Evolutionary conservation across 2,888 invertebrate genomes (phyloP).

Genomic region (Tenthredo scrophulariae): DNA sequence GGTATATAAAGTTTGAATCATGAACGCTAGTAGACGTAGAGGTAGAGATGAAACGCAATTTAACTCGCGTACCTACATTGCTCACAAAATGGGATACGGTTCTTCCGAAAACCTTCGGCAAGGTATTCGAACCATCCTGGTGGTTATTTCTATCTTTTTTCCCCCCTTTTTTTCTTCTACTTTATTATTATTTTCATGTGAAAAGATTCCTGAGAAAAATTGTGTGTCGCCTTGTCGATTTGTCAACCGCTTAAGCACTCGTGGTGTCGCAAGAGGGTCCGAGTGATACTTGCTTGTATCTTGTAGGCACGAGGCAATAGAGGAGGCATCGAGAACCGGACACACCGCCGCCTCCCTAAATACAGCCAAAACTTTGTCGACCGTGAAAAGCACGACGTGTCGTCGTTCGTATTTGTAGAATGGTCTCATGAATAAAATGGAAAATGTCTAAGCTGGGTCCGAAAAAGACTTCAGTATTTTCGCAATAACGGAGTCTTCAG

Average conservation of each 20-base stretch:
- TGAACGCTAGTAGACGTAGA: not conserved
- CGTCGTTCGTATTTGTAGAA: constrained; percentile 24
- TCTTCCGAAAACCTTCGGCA: constrained; percentile 1
- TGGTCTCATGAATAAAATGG: constrained; percentile 27
- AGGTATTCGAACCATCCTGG: constrained; percentile 12
- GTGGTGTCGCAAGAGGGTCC: constrained; percentile 50
- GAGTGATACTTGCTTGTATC: constrained; percentile 31
- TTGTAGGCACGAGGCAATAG: constrained; percentile 7
- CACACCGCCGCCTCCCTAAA: constrained; percentile 34
- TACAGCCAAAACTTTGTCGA: constrained; percentile 34
- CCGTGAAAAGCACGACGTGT: constrained; percentile 35
- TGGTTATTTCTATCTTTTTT: not conserved
- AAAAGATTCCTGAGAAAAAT: constrained; percentile 51
- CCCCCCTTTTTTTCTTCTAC: not conserved
- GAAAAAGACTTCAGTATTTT: not conserved
- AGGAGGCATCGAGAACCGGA: constrained; percentile 29
- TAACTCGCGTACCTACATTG: constrained; percentile 1
- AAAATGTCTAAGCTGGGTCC: not conserved
- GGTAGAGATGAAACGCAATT: constrained; percentile 18
- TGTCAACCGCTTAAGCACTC: constrained; percentile 51
- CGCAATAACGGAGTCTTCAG: not conserved
- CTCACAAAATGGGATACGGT: constrained; percentile 2
- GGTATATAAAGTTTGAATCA: not conserved
- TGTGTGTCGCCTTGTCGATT: constrained; percentile 50
- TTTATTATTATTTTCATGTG: constrained; percentile 35